Percentiles rank a stretch among this genome's conserved stretches.
Evolutionary conservation across 2,113 vertebrate species (phyloP).

Genomic region (Amphiprion percula): DNA sequence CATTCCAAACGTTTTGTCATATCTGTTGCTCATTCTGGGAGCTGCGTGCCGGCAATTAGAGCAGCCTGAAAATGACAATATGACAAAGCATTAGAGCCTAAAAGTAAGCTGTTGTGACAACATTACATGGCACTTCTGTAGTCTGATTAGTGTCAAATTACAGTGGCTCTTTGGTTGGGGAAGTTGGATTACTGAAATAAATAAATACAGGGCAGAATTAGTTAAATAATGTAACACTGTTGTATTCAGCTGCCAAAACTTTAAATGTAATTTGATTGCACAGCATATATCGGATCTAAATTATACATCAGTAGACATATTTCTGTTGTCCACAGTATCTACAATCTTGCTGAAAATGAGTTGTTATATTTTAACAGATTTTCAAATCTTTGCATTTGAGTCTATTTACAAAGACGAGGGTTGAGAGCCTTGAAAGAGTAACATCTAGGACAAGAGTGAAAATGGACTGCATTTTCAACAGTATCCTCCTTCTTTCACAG

Average conservation of each 20-base stretch:
- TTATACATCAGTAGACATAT: background rate
- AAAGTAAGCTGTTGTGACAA: constrained; percentile 28
- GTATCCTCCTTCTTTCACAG: background rate
- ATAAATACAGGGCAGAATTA: background rate
- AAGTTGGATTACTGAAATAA: constrained; percentile 6
- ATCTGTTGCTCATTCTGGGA: constrained; percentile 25
- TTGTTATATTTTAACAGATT: background rate
- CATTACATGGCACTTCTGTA: background rate
- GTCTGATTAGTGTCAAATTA: constrained; percentile 4
- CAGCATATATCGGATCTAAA: background rate
- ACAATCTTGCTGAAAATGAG: background rate
- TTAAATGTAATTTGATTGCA: background rate
- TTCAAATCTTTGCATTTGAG: background rate
- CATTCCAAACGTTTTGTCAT: constrained; percentile 33
- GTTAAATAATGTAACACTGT: constrained; percentile 15
- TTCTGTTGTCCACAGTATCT: background rate
- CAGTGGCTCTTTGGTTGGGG: background rate
- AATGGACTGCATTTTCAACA: background rate
- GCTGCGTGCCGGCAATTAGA: constrained; percentile 23
- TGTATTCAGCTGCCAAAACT: background rate
- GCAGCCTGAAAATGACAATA: constrained; percentile 27
- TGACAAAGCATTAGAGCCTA: constrained; percentile 5
- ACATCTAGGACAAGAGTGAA: background rate
- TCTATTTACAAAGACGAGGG: background rate
- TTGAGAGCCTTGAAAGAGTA: background rate